Evolutionary conservation across 1,140 invertebrate species (phyloP), one percentile per base, ranked within the genome.

Genomic region (Magallana ariakensis): DNA sequence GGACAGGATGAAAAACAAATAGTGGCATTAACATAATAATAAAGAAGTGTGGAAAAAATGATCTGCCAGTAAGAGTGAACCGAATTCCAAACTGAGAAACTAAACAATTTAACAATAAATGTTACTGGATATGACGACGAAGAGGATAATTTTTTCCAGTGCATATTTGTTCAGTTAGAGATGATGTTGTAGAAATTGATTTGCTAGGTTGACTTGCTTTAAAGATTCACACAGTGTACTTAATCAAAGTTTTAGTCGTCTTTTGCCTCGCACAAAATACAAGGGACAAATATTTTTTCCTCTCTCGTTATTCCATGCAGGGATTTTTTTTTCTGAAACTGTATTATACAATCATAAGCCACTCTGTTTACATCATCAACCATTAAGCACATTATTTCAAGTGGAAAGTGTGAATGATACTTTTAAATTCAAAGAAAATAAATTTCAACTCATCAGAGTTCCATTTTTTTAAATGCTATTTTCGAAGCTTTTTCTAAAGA

Each of bases 31-130:
- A 33, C 33, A 33, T n/a, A n/a, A n/a, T n/a, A n/a, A n/a, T n/a
- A 33, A 33, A 33, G 33, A 33, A 33, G 33, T 33, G 33, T 33
- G 33, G 33, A 70, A 22, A 11, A 22, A 70, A 22, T 11, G 19
- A 26, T 26, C 22, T 33, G 10, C 62, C 62, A 22, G 26, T 26
- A 19, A 19, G 7, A 7, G 19, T 9, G 10, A 22, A 7, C 5
- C 62, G 22, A 70, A 70, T 70, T 26, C 62, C n/a, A 19, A 70
- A 70, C 19, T 70, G 62, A 70, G 19, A 70, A 70, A 19, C 62
- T 10, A 70, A 70, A 70, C 19, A 70, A 70, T 70, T 22, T 22
- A 10, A 22, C 62, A 9, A 26, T 70, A 19, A 26, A 70, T 22
- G 62, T 70, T 19, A 22, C 22, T 11, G n/a, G n/a, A n/a, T n/a